Evolutionary conservation across 2,113 vertebrate species (phyloP), one percentile per base, ranked within the genome.

Genomic region (Murina feae): DNA sequence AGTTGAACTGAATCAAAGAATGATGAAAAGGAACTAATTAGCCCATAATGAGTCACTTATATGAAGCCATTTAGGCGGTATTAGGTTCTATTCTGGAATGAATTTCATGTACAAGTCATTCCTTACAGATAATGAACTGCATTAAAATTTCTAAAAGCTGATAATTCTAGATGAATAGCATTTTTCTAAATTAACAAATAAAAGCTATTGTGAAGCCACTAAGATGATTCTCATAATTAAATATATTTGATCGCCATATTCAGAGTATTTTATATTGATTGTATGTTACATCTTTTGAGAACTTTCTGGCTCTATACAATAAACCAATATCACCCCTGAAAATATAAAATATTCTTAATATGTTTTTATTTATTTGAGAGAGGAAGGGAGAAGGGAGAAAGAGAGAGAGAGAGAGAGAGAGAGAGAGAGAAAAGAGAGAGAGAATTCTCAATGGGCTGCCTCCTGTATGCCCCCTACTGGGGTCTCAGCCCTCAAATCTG

Each of bases 11-110:
- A 93, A 88, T 68, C 5, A 30, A 93, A 92, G 82, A 91, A 86
- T 95, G 83, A 92, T 78, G 78, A 94, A 91, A 95, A 96, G 86
- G 83, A 96, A 95, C 96, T 97, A 96, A 96, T 91, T 96, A 95
- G 39, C 6, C 39, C 51, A 51, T 95, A 94, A 96, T 93, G 69
- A 96, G 42, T 94, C 94, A 96, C 82, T 96, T 86, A 81, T 51
- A 90, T 65, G 60, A 92, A 96, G 28, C 39, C 79, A 76, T 95
- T 86, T 79, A 68, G 7, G 23, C 39, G 20, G 8, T 63, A 95
- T 92, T 90, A 93, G 55, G 32, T 25, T 93, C 82, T 91, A 63
- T 94, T 95, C 65, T 60, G 11, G 51, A 90, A 89, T 71, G 18
- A 28, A 72, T 91, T 76, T 93, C 71, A 86, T 37, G n/a, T 83